These are phyloP conservation scores for Sinocyclocheilus maitianheensis DNA, from an alignment of 2,113 vertebrate genomes.

Conservation along the genomic window DNA sequence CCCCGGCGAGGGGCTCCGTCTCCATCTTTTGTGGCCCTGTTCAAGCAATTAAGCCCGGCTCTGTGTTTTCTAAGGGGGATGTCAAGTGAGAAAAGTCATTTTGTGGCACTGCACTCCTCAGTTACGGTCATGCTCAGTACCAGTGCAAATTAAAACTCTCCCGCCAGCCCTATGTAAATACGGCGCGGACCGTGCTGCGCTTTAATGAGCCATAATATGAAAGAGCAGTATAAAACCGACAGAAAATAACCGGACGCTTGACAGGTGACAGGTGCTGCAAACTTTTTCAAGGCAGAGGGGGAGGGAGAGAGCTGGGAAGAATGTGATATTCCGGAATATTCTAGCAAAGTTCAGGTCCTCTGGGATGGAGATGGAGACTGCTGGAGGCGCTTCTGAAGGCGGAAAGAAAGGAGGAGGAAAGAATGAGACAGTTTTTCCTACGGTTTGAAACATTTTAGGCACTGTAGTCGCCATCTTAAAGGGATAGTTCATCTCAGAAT, in stretches of 20 bases:
- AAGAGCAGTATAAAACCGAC: slow-evolving; percentile 75
- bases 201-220: slow-evolving; percentile 86
- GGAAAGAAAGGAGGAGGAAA: slow-evolving; percentile 42
- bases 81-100: slow-evolving; percentile 78
- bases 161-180: slow-evolving; percentile 80
- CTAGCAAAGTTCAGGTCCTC: slow-evolving; percentile 67
- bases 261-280: slow-evolving; percentile 77
- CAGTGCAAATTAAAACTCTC: slow-evolving; percentile 79
- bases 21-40: slow-evolving; percentile 71
- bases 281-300: slow-evolving; percentile 58
- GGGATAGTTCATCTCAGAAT: not conserved
- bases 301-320: slow-evolving; percentile 42
- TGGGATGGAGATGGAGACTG: slow-evolving; percentile 71
- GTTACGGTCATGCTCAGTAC: slow-evolving; percentile 82
- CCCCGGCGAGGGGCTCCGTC: slow-evolving; percentile 66
- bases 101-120: slow-evolving; percentile 75
- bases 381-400: slow-evolving; percentile 70
- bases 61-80: slow-evolving; percentile 67
- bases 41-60: slow-evolving; percentile 78
- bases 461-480: slow-evolving; percentile 69
- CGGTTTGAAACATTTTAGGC: slow-evolving; percentile 59
- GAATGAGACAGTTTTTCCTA: slow-evolving; percentile 55
- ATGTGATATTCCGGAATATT: slow-evolving; percentile 71
- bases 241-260: slow-evolving; percentile 78
- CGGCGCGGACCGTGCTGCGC: slow-evolving; percentile 73